Base-by-base conservation (phyloP, 2,113 vertebrate species). In the Chiloscyllium plagiosum region DNA sequence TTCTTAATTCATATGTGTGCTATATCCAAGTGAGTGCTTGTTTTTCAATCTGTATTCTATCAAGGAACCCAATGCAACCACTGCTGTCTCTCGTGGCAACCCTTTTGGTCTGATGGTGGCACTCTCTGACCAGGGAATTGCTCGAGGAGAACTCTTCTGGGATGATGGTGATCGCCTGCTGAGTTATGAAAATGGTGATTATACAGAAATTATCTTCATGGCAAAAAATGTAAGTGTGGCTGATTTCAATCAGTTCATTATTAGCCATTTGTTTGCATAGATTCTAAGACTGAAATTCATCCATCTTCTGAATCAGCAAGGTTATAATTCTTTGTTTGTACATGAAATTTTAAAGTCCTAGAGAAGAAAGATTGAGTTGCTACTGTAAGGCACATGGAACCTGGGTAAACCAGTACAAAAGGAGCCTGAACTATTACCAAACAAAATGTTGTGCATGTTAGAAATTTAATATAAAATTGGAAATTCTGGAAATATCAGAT, bases 141-240 rank as follows among this genome's bases (percentile, higher is more conserved):
- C 99, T 94, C 76, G 8, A 20, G 99, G 99, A 0, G 97, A 98
- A 22, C 97, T 99, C 83, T 99, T 98, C 97, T 99, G 99, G 99
- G 99, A 99, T 0, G 99, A 99, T 0, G 99, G 99, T 0, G 98
- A 99, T 33, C 98, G 98, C 94, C 97, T 99, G 61, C 97, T 97
- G 78, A 98, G 97, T 61, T 98, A 98, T 80, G 98, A 99, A 96
- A 98, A 0, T 0, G 97, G 97, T 10, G 97, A 98, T 97, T 99
- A 98, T 97, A 98, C 98, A 0, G 97, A 98, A 68, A 13, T 99
- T 61, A 10, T 97, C 96, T 99, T 99, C 97, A 96, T 97, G 90
- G 98, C 98, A n/a, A 95, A 96, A 0, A 97, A 97, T 0, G 99
- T 99, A 97, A 97, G 97, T 92, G 0, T 13, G 0, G 0, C 66